These are phyloP conservation scores for Pseudocheirus occidentalis DNA, from an alignment of 2,797 vertebrate genomes.

Conservation along the genomic window DNA sequence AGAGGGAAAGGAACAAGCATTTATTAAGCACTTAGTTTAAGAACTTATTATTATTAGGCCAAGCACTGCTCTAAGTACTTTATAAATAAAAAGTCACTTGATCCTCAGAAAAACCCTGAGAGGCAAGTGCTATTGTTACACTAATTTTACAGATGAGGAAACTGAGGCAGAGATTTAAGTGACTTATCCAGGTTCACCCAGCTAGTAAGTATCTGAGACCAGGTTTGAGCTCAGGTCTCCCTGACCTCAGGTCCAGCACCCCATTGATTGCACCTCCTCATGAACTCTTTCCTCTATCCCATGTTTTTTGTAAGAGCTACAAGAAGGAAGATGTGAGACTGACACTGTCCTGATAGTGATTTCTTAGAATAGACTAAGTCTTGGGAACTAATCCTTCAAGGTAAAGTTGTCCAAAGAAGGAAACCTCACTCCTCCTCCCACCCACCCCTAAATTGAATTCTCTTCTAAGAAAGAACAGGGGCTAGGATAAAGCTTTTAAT, in stretches of 20 bases:
- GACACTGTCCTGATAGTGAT: neutral
- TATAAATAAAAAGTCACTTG: neutral
- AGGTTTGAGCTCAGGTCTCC: neutral
- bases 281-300: constrained; percentile 6
- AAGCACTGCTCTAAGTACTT: neutral
- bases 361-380: constrained; percentile 53
- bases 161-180: neutral
- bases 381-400: constrained; percentile 61
- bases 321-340: constrained; percentile 57
- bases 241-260: neutral
- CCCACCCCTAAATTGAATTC: constrained; percentile 37
- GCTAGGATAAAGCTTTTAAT: neutral
- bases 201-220: neutral
- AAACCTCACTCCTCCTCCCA: neutral
- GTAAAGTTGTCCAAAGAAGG: constrained; percentile 62
- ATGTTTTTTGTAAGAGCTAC: constrained; percentile 33
- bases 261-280: fast-evolving
- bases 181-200: neutral
- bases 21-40: constrained; percentile 1
- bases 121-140: neutral
- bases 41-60: neutral
- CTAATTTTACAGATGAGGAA: neutral
- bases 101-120: neutral
- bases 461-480: constrained; percentile 56
- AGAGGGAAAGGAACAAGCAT: neutral